Percentiles rank a stretch among this genome's conserved stretches.
Conservation (phyloP, 2,797 vertebrate species). For the Galago senegalensis region DNA sequence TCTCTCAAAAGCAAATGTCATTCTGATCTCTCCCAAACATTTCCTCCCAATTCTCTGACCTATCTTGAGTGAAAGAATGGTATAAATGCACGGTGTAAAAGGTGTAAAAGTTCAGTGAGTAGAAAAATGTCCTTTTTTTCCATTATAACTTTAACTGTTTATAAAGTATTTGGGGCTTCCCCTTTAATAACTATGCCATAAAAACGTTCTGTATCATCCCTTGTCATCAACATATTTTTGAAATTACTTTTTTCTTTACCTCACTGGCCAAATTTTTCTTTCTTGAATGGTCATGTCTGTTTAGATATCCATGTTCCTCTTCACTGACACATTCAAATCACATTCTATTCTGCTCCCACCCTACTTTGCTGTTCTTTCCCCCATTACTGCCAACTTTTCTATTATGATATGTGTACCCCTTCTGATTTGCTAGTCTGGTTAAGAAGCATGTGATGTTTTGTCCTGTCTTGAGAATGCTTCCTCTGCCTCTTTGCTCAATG, state of each 20-base stretch:
- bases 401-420: neutral
- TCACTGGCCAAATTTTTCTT: neutral
- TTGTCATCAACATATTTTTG: conserved; percentile 16
- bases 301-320: conserved; percentile 25
- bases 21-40: neutral
- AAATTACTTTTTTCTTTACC: neutral
- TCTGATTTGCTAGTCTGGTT: neutral
- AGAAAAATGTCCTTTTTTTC: conserved; percentile 18
- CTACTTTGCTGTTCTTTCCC: neutral
- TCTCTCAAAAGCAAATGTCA: neutral
- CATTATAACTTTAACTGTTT: neutral
- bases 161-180: neutral
- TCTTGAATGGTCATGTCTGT: neutral
- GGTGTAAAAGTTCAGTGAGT: neutral
- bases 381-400: neutral
- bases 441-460: neutral
- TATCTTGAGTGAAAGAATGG: neutral
- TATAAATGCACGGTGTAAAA: neutral
- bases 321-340: neutral
- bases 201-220: neutral
- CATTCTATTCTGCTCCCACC: neutral
- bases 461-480: neutral
- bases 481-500: neutral
- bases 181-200: neutral
- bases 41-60: neutral